phyloP scores from a whole-genome alignment of 2,888 invertebrate genomes.

The Pteria penguin region DNA sequence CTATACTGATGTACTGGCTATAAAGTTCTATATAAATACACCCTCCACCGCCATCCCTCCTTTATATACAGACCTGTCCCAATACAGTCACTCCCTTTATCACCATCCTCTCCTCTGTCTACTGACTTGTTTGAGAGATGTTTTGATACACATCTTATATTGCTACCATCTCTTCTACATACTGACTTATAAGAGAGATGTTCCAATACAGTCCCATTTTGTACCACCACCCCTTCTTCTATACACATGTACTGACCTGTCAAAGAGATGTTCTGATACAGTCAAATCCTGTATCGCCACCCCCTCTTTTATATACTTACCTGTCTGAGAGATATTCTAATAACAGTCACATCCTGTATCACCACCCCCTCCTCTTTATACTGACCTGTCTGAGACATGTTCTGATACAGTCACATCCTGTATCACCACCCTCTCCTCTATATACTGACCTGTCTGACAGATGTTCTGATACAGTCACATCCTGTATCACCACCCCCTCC shows the following conservation, averaged over 20 bases:
- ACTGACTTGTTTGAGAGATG: slow-evolving; percentile 16
- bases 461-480: slow-evolving; percentile 92
- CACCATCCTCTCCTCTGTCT: slow-evolving; percentile 84
- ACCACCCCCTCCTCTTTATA: too few species aligned
- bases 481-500: slow-evolving; percentile 90
- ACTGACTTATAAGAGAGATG: too few species aligned
- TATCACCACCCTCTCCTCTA: slow-evolving; percentile 86
- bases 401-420: slow-evolving; percentile 98
- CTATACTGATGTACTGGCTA: slow-evolving; percentile 87
- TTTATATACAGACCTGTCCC: slow-evolving; percentile 12
- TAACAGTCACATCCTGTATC: background rate
- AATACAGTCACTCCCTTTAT: slow-evolving; percentile 98
- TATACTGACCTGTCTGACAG: slow-evolving; percentile 18
- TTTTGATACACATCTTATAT: background rate
- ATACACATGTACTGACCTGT: slow-evolving; percentile 81
- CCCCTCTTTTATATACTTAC: too few species aligned
- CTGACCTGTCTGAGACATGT: slow-evolving; percentile 93
- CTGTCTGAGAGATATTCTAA: slow-evolving; percentile 9
- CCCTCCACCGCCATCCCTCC: slow-evolving; percentile 90
- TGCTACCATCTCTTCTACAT: background rate
- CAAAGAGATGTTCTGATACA: slow-evolving; percentile 82
- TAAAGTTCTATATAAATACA: slow-evolving; percentile 99
- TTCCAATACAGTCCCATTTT: too few species aligned
- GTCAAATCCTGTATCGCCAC: slow-evolving; percentile 98
- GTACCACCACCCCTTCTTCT: too few species aligned